Evolutionary conservation across 1,140 invertebrate genomes (phyloP).

Genomic region (Tribolium castaneum): DNA sequence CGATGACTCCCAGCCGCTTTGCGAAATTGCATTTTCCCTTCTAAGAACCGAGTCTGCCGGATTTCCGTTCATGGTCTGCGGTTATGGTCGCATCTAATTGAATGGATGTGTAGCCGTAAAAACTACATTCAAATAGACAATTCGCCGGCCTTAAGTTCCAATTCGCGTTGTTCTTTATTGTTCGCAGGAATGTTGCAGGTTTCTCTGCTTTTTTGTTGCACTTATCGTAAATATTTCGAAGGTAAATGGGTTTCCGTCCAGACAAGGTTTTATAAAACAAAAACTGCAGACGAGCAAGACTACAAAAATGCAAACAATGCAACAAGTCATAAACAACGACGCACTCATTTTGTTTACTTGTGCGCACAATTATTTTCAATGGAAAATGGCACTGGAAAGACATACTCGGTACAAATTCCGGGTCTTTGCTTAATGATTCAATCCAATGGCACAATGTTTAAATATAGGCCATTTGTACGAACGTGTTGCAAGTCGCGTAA

Average conservation of each 20-base stretch:
- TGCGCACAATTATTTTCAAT: neutral
- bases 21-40: conserved; percentile 29
- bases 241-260: conserved; percentile 42
- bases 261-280: conserved; percentile 37
- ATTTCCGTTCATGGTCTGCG: conserved; percentile 31
- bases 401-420: neutral
- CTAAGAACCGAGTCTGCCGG: conserved; percentile 13
- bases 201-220: conserved; percentile 23
- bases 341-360: conserved; percentile 26
- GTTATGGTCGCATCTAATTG: neutral
- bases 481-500: neutral
- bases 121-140: neutral
- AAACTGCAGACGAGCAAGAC: conserved; percentile 35
- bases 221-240: conserved; percentile 40
- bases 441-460: neutral
- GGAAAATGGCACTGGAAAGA: neutral
- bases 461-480: conserved; percentile 1
- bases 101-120: neutral
- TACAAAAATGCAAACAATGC: conserved; percentile 34
- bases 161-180: conserved; percentile 24
- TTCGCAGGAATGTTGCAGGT: conserved; percentile 35
- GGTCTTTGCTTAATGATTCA: neutral
- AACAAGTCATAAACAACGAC: conserved; percentile 31
- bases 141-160: neutral
- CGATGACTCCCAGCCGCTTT: neutral